Evolutionary conservation across 2,113 vertebrate species (phyloP).

Genomic region (Cepphus grylle): DNA sequence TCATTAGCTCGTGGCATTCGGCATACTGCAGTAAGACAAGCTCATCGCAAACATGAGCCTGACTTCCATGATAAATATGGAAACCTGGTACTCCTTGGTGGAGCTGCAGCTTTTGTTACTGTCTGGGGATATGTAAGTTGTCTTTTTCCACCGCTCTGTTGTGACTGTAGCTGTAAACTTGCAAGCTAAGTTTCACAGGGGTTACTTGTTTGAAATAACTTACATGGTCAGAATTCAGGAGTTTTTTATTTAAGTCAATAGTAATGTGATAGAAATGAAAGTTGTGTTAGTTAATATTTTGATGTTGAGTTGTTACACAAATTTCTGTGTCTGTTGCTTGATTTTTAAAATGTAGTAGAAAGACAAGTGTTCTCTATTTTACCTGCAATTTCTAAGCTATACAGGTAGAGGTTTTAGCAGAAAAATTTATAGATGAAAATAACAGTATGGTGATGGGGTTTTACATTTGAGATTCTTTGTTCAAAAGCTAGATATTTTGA

Average conservation of each 20-base stretch:
- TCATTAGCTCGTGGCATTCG: conserved; percentile 68
- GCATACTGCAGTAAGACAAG: conserved; percentile 55
- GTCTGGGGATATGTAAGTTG: conserved; percentile 78
- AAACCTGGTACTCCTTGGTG: conserved; percentile 67
- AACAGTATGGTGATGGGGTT: neutral
- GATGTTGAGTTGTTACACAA: neutral
- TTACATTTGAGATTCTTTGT: neutral
- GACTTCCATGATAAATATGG: conserved; percentile 78
- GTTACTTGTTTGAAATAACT: neutral
- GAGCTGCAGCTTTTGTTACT: conserved; percentile 30
- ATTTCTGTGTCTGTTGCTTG: neutral
- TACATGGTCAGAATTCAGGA: neutral
- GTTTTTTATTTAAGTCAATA: fast-evolving
- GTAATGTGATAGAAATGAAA: neutral
- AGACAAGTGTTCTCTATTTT: neutral
- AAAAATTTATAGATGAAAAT: neutral
- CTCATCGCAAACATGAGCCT: conserved; percentile 61
- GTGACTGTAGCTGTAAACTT: neutral
- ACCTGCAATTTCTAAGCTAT: neutral
- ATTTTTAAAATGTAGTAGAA: neutral
- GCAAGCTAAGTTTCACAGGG: fast-evolving
- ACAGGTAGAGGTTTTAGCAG: neutral
- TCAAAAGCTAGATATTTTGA: neutral
- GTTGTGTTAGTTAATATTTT: neutral
- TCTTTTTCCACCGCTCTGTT: neutral